phyloP scores from a whole-genome alignment of 2,888 invertebrate species.

The Diarsia dahlii region DNA sequence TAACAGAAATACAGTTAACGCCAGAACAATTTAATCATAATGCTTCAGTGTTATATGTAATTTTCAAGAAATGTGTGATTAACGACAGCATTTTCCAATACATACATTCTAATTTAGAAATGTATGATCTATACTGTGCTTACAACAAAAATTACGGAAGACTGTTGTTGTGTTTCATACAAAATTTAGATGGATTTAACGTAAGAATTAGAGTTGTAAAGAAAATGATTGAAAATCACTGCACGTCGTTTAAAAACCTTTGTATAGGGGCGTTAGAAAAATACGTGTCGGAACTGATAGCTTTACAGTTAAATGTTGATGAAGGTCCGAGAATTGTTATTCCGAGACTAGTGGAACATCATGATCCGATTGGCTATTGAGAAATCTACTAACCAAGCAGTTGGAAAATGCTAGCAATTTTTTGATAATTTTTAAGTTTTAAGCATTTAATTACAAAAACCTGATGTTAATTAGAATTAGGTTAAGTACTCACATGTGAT shows the following conservation, averaged over 20 bases:
- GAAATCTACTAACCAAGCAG: not conserved
- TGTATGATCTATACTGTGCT: constrained; percentile 8
- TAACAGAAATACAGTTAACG: constrained; percentile 9
- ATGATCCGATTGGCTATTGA: not conserved
- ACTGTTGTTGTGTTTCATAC: constrained; percentile 38
- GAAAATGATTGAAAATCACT: constrained; percentile 30
- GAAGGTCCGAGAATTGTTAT: constrained; percentile 39
- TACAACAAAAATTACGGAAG: constrained; percentile 38
- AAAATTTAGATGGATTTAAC: constrained; percentile 40
- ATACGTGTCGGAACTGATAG: constrained; percentile 6
- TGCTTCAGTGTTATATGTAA: constrained; percentile 19
- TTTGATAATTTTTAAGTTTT: not conserved
- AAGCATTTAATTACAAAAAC: not conserved
- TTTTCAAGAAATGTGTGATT: constrained; percentile 41
- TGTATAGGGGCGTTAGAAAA: constrained; percentile 36
- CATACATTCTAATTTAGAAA: constrained; percentile 21
- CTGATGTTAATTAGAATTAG: not conserved
- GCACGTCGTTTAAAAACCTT: constrained; percentile 34
- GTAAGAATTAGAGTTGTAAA: constrained; percentile 16
- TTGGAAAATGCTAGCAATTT: not conserved
- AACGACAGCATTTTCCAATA: constrained; percentile 22
- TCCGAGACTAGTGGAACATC: constrained; percentile 34
- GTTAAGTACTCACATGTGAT: not conserved
- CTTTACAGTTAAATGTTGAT: constrained; percentile 14
- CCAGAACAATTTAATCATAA: constrained; percentile 29